These are phyloP conservation scores for Papilio polyxenes DNA, from an alignment of 1,140 invertebrate species.

Conservation along the genomic window DNA sequence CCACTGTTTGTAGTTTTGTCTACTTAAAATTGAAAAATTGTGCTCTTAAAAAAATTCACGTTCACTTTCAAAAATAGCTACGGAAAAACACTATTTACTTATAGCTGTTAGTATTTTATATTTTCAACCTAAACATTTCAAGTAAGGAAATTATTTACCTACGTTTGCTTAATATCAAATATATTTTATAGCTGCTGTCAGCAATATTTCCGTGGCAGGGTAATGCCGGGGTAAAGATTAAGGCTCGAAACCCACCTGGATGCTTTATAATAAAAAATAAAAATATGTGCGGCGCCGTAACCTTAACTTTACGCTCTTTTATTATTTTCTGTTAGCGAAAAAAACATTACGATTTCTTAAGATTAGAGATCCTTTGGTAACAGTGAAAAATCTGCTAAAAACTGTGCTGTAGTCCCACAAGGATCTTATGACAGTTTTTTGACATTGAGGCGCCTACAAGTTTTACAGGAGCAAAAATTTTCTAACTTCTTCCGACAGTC, in stretches of 20 bases:
- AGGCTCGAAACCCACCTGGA: neutral
- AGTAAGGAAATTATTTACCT: no score
- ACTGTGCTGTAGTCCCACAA: no score
- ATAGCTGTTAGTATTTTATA: no score
- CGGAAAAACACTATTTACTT: no score
- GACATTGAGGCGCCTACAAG: neutral
- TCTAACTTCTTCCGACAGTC: no score
- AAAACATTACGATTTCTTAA: conserved; percentile 17
- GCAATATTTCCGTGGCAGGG: neutral
- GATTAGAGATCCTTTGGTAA: neutral
- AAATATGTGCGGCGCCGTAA: neutral
- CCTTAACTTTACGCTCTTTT: conserved; percentile 16
- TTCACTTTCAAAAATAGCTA: no score
- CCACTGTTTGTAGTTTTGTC: no score
- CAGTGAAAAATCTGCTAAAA: neutral
- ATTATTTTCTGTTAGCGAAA: conserved; percentile 25
- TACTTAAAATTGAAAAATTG: no score
- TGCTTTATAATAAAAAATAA: conserved; percentile 15
- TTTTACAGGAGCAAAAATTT: no score
- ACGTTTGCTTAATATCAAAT: neutral
- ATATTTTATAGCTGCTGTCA: neutral
- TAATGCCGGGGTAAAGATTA: neutral
- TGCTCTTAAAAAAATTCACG: no score
- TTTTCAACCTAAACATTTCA: neutral
- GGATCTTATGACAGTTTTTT: neutral